Evolutionary conservation across 2,888 invertebrate species (phyloP), one percentile per base, ranked within the genome.

Genomic region (Drosophila picticornis): DNA sequence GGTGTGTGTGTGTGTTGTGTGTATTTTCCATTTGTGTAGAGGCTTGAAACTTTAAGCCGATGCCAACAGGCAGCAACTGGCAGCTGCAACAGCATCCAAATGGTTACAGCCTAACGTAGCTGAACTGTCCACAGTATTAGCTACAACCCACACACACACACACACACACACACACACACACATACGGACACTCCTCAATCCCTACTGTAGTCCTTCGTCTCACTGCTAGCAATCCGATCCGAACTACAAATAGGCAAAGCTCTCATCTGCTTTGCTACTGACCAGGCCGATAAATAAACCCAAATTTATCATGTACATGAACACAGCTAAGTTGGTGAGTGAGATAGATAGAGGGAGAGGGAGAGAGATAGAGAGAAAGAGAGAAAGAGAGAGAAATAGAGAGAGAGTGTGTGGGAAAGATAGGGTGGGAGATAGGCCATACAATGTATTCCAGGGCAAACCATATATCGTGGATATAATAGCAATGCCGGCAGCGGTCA

Each of bases 391-490:
- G 4, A 13, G 10, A 19, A 11, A 52, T 51, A 13, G 22, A 1
- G 13, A 1, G 16, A 6, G 40, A n/a, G 68, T 27, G 22, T 19
- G 16, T 27, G 22, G 13, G 34, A 5, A 10, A 16, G 34, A 50
- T 61, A 0, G 38, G 10, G n/a, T 19, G 36, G 25, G 31, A 13
- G 51, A 2, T 52, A 13, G 27, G 1, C 52, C 1, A 27, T 40
- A 34, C 31, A 57, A 50, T 34, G 53, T 46, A 46, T 72, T 73
- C 32, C 67, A 25, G 46, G 32, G 29, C 62, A 51, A 67, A 50
- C 84, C 84, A 86, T 81, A 86, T 84, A 84, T 84, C 80, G 88
- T 88, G 88, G 80, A 84, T 72, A 84, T 84, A 85, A 88, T 88
- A 80, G 84, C 80, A 65, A 60, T 73, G 83, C 75, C 80, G 74